Evolutionary conservation across 2,888 invertebrate genomes (phyloP).

Genomic region (Diarsia rubi): DNA sequence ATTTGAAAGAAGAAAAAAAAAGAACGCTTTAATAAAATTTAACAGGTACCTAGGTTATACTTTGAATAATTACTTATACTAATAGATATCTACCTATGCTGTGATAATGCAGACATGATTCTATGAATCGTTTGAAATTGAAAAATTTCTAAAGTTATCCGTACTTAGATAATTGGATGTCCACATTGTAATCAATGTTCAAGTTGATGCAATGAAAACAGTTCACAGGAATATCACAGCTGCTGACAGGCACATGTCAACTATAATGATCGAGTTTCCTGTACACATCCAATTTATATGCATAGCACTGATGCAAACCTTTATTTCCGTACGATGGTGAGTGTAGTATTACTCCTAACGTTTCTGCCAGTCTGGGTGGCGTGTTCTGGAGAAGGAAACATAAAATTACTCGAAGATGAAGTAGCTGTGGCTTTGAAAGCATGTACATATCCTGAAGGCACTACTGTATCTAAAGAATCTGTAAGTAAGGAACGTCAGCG

Average conservation of each 20-base stretch:
- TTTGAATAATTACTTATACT: background rate
- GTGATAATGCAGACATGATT: background rate
- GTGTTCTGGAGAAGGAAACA: constrained; percentile 83
- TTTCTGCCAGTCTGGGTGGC: constrained; percentile 74
- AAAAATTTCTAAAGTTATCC: background rate
- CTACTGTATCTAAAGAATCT: constrained; percentile 53
- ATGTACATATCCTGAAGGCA: constrained; percentile 71
- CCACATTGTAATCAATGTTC: constrained; percentile 39
- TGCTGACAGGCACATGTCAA: constrained; percentile 77
- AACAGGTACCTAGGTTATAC: background rate
- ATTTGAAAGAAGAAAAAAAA: background rate
- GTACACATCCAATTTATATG: constrained; percentile 74
- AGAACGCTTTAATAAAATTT: background rate
- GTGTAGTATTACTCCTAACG: constrained; percentile 68
- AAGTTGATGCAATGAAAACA: constrained; percentile 45
- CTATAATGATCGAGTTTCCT: constrained; percentile 78
- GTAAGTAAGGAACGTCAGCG: constrained; percentile 65
- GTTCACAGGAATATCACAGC: constrained; percentile 52
- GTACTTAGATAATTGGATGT: constrained; percentile 23
- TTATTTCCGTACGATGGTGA: constrained; percentile 73
- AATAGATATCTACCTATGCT: no score
- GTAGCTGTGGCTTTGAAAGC: constrained; percentile 80
- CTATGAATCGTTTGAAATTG: background rate
- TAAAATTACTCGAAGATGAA: constrained; percentile 85
- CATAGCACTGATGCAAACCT: constrained; percentile 21